Conservation (phyloP, 2,113 vertebrate species). For the Tichodroma muraria region DNA sequence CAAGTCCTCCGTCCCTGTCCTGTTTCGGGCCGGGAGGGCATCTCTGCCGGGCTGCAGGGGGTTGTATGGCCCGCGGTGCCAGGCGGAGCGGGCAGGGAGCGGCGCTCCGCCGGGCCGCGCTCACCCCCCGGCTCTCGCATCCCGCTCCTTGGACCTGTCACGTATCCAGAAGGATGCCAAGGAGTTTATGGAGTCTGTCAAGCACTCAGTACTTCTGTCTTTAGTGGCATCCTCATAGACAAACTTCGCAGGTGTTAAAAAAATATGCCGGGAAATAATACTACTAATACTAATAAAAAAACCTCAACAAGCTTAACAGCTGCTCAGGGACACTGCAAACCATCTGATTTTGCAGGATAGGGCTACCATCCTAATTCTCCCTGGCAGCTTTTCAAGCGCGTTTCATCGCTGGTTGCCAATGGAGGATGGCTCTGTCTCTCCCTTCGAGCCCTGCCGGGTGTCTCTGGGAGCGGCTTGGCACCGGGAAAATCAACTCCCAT, state of each 20-base stretch:
- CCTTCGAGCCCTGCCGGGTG: constrained; percentile 23
- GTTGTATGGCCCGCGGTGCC: background rate
- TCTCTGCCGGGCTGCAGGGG: background rate
- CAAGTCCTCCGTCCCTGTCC: background rate
- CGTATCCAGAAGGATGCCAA: constrained; percentile 42
- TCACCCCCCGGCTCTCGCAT: background rate
- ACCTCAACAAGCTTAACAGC: constrained; percentile 31
- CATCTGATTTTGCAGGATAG: constrained; percentile 58
- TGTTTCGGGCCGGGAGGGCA: background rate
- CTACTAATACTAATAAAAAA: background rate
- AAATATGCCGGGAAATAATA: constrained; percentile 32
- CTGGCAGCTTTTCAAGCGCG: constrained; percentile 55
- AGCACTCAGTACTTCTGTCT: constrained; percentile 49
- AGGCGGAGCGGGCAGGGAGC: background rate
- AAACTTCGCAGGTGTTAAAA: constrained; percentile 64
- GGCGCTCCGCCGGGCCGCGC: background rate
- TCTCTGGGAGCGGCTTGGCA: constrained; percentile 29
- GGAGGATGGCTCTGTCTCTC: constrained; percentile 22
- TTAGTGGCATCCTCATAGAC: constrained; percentile 57
- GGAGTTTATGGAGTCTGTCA: constrained; percentile 51
- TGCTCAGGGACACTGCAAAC: constrained; percentile 52
- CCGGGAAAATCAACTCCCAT: background rate
- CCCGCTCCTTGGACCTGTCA: background rate
- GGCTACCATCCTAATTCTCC: constrained; percentile 3
- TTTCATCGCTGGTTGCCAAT: constrained; percentile 5